Evolutionary conservation across 2,888 invertebrate genomes (phyloP).

Genomic region (Plebejus melissa): DNA sequence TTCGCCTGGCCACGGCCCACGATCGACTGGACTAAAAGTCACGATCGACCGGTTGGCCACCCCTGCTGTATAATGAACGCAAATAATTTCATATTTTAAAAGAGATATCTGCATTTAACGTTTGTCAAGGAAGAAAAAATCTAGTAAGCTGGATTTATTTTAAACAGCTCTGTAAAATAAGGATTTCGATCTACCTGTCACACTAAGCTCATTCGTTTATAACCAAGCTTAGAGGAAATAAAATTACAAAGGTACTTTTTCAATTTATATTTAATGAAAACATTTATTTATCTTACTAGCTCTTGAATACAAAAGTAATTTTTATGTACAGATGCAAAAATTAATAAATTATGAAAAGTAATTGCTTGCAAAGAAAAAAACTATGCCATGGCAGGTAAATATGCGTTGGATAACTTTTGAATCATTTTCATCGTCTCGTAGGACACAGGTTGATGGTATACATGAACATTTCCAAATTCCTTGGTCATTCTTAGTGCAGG

Average conservation of each 20-base stretch:
- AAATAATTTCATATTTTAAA: no score
- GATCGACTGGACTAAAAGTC: no score
- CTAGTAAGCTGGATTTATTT: background rate
- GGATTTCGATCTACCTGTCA: background rate
- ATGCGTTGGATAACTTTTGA: constrained; percentile 48
- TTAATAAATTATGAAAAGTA: background rate
- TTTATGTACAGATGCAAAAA: no score
- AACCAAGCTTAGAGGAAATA: background rate
- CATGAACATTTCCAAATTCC: constrained; percentile 52
- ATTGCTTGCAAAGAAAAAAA: background rate
- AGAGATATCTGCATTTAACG: no score
- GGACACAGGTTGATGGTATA: constrained; percentile 62
- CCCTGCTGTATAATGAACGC: no score
- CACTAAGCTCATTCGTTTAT: background rate
- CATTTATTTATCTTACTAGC: no score
- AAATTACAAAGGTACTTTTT: background rate
- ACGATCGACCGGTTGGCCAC: no score
- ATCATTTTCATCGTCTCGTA: constrained; percentile 52
- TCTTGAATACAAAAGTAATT: no score
- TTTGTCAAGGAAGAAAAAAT: no score
- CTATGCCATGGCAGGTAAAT: constrained; percentile 40
- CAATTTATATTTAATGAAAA: no score
- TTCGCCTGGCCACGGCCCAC: no score
- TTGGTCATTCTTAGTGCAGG: constrained; percentile 51
- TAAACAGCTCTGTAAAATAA: background rate